Base-by-base conservation (phyloP, 23 tunicate species). In the Halocynthia roretzi region DNA sequence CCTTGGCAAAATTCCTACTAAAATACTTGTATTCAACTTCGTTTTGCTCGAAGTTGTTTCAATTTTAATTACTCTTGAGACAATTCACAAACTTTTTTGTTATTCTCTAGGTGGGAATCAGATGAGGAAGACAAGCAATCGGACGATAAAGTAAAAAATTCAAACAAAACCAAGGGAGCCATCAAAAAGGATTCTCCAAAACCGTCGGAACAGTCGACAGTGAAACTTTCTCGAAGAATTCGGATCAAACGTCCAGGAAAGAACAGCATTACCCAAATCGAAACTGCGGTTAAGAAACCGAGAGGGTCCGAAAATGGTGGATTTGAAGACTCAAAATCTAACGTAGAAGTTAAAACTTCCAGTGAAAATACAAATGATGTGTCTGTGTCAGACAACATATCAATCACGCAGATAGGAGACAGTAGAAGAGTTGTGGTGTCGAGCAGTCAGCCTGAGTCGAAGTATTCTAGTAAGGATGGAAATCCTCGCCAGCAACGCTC, bases 361-460 rank as follows among this genome's bases (percentile, higher is more conserved):
- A 31, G 44, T 31, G 44, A 31, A 31, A 31, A 31, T 0, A 31
- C 44, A 31, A 31, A 31, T 31, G 4, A 31, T 31, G 44, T 31
- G 44, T 31, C 44, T 31, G 44, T 31, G 44, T 31, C 44, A 31
- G 44, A 31, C 44, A 31, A 31, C 44, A 31, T 31, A 31, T 31
- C 44, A 31, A 31, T 31, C 44, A 31, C 44, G 4, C 44, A 31
- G 4, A 31, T 31, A 31, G 17, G 60, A 21, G 78, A 74, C 21
- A 74, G 78, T 14, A 19, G 78, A 74, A 53, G 78, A 52, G 78
- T 74, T 8, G 78, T 74, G 22, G 78, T 74, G 9, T 74, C 78
- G 9, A 50, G 17, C 11, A 54, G 8, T 12, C 49, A 74, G 9
- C 22, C 68, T 0, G 31, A 62, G 56, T 5, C 78, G 5, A 11